Conservation (phyloP, 2,113 vertebrate genomes). For the Psephotus haematonotus region DNA sequence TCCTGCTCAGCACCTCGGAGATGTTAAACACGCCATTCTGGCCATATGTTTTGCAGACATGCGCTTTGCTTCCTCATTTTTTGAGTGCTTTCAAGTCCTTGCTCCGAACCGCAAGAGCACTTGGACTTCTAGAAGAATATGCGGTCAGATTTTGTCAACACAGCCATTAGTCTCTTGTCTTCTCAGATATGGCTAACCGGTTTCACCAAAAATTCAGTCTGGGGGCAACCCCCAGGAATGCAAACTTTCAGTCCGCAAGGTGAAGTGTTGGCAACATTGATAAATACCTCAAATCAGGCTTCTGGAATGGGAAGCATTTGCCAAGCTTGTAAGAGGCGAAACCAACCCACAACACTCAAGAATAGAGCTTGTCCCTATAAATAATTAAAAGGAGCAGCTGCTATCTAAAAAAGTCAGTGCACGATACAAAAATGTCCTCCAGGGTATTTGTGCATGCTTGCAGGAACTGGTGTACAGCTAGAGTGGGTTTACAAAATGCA, state of each 20-base stretch:
- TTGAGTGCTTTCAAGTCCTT: background rate
- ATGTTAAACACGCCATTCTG: background rate
- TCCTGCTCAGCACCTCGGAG: background rate
- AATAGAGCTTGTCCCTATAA: constrained; percentile 25
- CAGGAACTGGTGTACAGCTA: background rate
- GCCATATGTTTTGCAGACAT: fast-evolving
- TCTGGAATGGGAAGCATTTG: constrained; percentile 50
- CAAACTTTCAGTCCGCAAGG: background rate
- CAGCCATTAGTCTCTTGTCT: background rate
- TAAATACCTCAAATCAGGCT: constrained; percentile 27
- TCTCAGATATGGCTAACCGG: background rate
- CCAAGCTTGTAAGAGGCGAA: background rate
- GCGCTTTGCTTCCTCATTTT: constrained; percentile 27
- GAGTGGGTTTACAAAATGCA: background rate
- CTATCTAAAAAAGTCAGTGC: constrained; percentile 1
- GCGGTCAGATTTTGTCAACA: constrained; percentile 3
- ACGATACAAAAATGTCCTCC: background rate
- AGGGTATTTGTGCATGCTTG: background rate
- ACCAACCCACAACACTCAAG: background rate
- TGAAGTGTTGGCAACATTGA: constrained; percentile 4
- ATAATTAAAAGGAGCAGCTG: constrained; percentile 49
- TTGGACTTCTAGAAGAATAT: background rate
- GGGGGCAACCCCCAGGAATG: constrained; percentile 7
- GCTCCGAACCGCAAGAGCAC: background rate
- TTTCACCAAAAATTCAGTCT: constrained; percentile 23